Percentiles rank a stretch among this genome's conserved stretches.
These are phyloP conservation scores for Ceratitis capitata DNA, from an alignment of 1,140 invertebrate species.

Conservation along the genomic window DNA sequence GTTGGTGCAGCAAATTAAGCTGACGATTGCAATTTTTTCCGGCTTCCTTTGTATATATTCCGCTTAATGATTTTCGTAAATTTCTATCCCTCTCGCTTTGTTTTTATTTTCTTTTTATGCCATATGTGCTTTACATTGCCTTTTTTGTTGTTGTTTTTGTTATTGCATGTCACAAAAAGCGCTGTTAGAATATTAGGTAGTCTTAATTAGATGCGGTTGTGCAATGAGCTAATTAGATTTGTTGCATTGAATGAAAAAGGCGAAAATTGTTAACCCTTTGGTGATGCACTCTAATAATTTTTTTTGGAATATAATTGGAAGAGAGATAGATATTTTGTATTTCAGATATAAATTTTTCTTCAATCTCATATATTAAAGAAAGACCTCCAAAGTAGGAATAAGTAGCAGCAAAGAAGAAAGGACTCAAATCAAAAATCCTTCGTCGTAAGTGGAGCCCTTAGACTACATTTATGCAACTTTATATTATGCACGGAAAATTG, in stretches of 20 bases:
- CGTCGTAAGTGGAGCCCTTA: too few species aligned
- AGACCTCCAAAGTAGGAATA: too few species aligned
- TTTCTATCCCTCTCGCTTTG: not conserved
- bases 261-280: not conserved
- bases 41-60: not conserved
- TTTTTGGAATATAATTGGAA: too few species aligned
- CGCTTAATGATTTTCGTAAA: conserved; percentile 22
- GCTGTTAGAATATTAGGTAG: not conserved
- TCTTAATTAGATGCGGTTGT: conserved; percentile 33
- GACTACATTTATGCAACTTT: too few species aligned
- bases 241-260: not conserved
- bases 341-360: too few species aligned
- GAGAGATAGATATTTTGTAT: too few species aligned
- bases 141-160: not conserved
- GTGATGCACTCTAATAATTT: too few species aligned
- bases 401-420: too few species aligned
- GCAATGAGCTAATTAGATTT: conserved; percentile 33
- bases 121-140: not conserved
- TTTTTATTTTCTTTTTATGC: conserved; percentile 2
- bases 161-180: not conserved
- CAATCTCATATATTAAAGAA: too few species aligned
- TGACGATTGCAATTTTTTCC: conserved; percentile 30
- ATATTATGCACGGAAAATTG: too few species aligned
- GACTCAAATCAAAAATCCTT: too few species aligned
- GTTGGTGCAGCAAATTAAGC: conserved; percentile 16